Evolutionary conservation across 2,113 vertebrate species (phyloP).

Genomic region (Eptatretus burgeri): DNA sequence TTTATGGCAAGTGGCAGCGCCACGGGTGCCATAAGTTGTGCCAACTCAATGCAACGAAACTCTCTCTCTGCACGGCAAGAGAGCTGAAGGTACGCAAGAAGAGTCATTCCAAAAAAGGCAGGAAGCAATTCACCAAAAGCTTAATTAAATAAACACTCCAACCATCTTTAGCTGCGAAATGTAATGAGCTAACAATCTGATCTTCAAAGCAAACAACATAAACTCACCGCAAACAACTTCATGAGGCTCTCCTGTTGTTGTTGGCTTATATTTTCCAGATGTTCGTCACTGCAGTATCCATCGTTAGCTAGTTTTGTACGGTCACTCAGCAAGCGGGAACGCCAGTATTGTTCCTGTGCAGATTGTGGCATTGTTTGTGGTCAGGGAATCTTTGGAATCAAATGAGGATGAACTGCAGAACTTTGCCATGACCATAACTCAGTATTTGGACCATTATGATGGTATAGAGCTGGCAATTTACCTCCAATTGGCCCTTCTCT

Average conservation of each 20-base stretch:
- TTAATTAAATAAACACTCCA: not conserved
- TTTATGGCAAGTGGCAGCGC: constrained; percentile 52
- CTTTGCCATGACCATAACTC: not conserved
- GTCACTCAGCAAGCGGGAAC: constrained; percentile 44
- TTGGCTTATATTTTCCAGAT: constrained; percentile 21
- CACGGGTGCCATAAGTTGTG: constrained; percentile 48
- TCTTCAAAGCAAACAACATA: no score
- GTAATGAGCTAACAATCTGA: no score
- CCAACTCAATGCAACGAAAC: constrained; percentile 65
- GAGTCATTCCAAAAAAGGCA: not conserved
- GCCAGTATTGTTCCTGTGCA: constrained; percentile 65
- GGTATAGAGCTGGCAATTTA: constrained; percentile 14
- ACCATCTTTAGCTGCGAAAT: not conserved
- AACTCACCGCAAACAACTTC: constrained; percentile 89
- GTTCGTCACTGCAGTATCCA: constrained; percentile 41
- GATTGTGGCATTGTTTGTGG: not conserved
- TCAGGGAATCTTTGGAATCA: not conserved
- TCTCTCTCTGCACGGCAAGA: constrained; percentile 74
- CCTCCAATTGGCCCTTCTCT: constrained; percentile 96
- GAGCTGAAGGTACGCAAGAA: constrained; percentile 22
- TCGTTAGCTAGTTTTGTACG: constrained; percentile 39
- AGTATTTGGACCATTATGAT: no score
- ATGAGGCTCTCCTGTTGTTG: constrained; percentile 73
- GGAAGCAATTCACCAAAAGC: not conserved
- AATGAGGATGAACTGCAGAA: not conserved